Evolutionary conservation across 2,888 invertebrate genomes (phyloP).

Genomic region (Limnephilus marmoratus): DNA sequence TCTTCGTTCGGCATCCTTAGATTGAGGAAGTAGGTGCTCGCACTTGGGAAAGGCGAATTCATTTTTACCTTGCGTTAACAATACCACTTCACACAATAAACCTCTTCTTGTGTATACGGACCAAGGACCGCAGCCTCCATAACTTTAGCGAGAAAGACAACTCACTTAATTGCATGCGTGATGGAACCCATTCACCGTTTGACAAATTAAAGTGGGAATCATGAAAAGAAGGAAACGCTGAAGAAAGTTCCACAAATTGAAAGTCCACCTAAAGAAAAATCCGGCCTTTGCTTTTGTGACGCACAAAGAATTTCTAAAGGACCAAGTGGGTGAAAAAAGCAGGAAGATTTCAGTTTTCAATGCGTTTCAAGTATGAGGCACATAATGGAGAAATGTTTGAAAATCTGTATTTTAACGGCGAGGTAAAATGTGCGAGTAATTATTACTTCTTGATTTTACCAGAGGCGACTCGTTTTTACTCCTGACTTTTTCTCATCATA

Average conservation of each 20-base stretch:
- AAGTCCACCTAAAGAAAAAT: neutral
- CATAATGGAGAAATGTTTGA: neutral
- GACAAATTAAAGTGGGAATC: conserved; percentile 57
- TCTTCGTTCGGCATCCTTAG: neutral
- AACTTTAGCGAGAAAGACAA: conserved; percentile 50
- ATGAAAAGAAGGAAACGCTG: neutral
- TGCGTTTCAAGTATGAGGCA: neutral
- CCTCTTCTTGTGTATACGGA: conserved; percentile 27
- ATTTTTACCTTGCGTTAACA: conserved; percentile 9
- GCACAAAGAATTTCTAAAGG: conserved; percentile 3
- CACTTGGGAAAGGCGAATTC: neutral
- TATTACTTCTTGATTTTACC: too few relatives aligned
- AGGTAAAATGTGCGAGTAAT: neutral
- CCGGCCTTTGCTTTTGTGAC: neutral
- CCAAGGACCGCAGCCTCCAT: conserved; percentile 39
- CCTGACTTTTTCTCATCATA: too few relatives aligned
- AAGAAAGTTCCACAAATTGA: neutral
- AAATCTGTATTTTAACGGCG: neutral
- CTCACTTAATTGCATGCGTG: conserved; percentile 57
- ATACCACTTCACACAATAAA: neutral
- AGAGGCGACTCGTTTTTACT: too few relatives aligned
- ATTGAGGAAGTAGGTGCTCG: neutral
- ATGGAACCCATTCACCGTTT: conserved; percentile 56
- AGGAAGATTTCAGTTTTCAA: neutral
- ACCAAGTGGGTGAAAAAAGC: conserved; percentile 4